Conservation (phyloP, 2,888 invertebrate genomes). For the Octonoba sinensis region DNA sequence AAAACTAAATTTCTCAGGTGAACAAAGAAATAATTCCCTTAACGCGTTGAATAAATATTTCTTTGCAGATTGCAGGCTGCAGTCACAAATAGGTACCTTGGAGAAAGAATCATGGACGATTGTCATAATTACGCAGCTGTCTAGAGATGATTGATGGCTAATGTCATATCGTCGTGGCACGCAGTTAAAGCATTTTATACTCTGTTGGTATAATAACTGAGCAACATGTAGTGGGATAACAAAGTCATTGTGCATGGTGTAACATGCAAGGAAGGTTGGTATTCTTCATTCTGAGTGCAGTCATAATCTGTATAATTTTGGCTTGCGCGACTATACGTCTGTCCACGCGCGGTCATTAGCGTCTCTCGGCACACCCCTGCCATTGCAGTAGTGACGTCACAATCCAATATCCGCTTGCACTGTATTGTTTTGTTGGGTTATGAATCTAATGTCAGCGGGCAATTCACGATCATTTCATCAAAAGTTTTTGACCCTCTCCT, state of each 20-base stretch:
- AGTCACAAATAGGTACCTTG: constrained; percentile 44
- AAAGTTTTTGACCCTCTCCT: too few species aligned
- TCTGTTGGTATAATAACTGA: constrained; percentile 51
- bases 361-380: constrained; percentile 38
- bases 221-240: constrained; percentile 32
- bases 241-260: constrained; percentile 49
- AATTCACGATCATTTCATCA: too few species aligned
- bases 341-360: constrained; percentile 57
- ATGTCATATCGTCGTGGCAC: constrained; percentile 16
- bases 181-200: constrained; percentile 42
- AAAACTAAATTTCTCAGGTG: background rate
- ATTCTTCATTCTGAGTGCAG: constrained; percentile 7
- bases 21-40: constrained; percentile 28
- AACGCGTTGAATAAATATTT: constrained; percentile 46
- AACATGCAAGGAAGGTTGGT: background rate
- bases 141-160: constrained; percentile 45
- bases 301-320: constrained; percentile 52
- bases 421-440: constrained; percentile 33
- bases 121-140: constrained; percentile 59
- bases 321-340: constrained; percentile 36
- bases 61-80: constrained; percentile 29
- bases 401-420: constrained; percentile 25
- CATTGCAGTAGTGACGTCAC: constrained; percentile 40
- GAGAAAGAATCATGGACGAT: constrained; percentile 23
- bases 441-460: constrained; percentile 9